Evolutionary conservation across 2,888 invertebrate genomes (phyloP).

Genomic region (Drosophila rubida): DNA sequence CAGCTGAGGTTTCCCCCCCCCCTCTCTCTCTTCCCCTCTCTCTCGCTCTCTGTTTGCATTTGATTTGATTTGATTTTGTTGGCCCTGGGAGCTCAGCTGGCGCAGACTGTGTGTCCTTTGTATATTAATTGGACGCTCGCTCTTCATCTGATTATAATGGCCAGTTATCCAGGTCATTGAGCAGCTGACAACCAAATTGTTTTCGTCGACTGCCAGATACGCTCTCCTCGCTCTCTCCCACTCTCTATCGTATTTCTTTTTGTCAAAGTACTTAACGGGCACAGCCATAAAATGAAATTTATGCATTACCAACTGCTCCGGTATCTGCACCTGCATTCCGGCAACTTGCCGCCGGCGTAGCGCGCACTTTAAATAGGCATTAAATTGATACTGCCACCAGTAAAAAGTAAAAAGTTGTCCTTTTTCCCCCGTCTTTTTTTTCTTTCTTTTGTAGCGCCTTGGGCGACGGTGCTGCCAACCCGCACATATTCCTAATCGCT

Average conservation of each 20-base stretch:
- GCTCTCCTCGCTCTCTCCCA: not conserved
- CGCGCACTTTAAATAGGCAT: conserved; percentile 69
- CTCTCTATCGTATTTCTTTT: not conserved
- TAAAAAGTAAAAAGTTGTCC: conserved; percentile 34
- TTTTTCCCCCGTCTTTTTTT: conserved; percentile 9
- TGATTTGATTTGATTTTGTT: conserved; percentile 39
- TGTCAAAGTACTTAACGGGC: conserved; percentile 39
- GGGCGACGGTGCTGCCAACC: conserved; percentile 35
- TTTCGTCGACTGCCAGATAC: no score
- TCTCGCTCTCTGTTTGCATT: conserved; percentile 12
- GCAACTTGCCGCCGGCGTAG: conserved; percentile 12
- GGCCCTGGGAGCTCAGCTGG: not conserved
- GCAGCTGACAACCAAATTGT: not conserved
- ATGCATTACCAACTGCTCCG: conserved; percentile 53
- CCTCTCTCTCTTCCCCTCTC: no score
- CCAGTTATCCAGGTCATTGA: conserved; percentile 4
- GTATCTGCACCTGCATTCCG: conserved; percentile 40
- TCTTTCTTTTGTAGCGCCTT: no score
- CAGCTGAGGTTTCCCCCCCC: conserved; percentile 1
- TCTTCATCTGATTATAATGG: not conserved
- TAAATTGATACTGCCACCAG: conserved; percentile 66
- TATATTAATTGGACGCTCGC: conserved; percentile 23
- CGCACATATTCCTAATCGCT: conserved; percentile 72
- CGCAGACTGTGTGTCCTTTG: not conserved
- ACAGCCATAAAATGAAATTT: conserved; percentile 70